Base-by-base conservation (phyloP, 2,797 vertebrate genomes). In the Paedocypris micromegethes region DNA sequence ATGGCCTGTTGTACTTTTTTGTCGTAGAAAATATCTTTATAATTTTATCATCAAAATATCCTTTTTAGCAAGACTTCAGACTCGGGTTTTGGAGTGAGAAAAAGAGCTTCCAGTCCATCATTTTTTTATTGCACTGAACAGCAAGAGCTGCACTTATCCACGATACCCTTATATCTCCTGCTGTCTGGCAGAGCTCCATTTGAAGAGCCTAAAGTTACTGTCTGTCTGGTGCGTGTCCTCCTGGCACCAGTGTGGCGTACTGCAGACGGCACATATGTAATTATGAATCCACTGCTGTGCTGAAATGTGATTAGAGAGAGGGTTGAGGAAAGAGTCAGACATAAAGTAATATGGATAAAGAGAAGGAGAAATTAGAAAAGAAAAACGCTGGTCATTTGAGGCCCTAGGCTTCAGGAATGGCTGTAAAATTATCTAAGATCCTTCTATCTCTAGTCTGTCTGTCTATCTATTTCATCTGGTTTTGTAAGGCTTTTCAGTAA, bases 181-280 rank as follows among this genome's bases (percentile, higher is more conserved):
- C 2, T 6, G 2, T 9, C 56, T 56, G 57, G 61, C 56, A 49
- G 56, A 68, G 60, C 55, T 59, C 62, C 68, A 70, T 60, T 45
- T 46, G n/a, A 47, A 68, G 67, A 78, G 72, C 67, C 77, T 64
- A 54, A 76, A 75, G 78, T 82, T 76, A 83, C 78, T 77, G 80
- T 0, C 43, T 78, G 68, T 69, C 72, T 75, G 55, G 61, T 71
- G 56, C 67, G 60, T 58, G 72, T 78, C 71, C 66, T 64, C 63
- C 74, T 78, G 68, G 75, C 62, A 72, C 72, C 70, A 68, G 74
- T 51, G 40, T 68, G 66, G 73, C 72, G 72, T 79, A 83, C 81
- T 79, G 72, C 71, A 79, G 68, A 71, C 43, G 38, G 77, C 70
- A 84, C 84, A 86, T 82, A 80, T 82, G 75, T 81, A 79, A 85